Percentiles rank a stretch among this genome's conserved stretches.
These are phyloP conservation scores for Apis cerana DNA, from an alignment of 1,140 invertebrate species.

Conservation along the genomic window DNA sequence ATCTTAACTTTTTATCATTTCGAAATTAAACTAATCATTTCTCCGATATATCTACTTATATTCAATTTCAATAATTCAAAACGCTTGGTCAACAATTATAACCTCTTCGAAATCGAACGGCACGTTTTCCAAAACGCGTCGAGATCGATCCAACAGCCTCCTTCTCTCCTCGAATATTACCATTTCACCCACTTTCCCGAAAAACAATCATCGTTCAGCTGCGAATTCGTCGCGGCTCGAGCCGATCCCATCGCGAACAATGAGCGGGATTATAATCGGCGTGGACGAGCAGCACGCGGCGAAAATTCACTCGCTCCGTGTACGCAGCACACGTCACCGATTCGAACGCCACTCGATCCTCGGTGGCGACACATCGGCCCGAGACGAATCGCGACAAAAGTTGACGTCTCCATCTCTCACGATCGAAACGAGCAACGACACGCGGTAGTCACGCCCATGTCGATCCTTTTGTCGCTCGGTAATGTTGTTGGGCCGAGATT, in stretches of 20 bases:
- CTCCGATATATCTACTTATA: too few relatives aligned
- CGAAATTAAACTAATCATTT: too few relatives aligned
- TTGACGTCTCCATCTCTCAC: conserved; percentile 76
- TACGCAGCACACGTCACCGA: not conserved
- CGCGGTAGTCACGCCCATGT: conserved; percentile 58
- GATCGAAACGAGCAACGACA: conserved; percentile 50
- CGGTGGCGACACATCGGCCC: conserved; percentile 70
- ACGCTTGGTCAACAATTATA: too few relatives aligned
- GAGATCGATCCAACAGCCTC: too few relatives aligned
- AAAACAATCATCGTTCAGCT: conserved; percentile 27
- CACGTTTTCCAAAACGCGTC: too few relatives aligned
- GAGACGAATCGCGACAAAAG: conserved; percentile 76
- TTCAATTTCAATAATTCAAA: too few relatives aligned
- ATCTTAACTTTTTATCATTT: too few relatives aligned
- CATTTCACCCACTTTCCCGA: not conserved
- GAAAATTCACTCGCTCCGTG: conserved; percentile 35
- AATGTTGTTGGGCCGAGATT: conserved; percentile 69
- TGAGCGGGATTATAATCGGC: conserved; percentile 62
- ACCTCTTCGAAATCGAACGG: too few relatives aligned
- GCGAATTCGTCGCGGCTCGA: conserved; percentile 46
- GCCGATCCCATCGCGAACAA: conserved; percentile 32
- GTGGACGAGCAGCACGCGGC: conserved; percentile 45
- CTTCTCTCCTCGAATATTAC: too few relatives aligned
- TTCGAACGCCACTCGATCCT: conserved; percentile 45
- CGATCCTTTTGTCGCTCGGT: conserved; percentile 48